Conservation (phyloP, 2,113 vertebrate species). For the Emydura subglobosa region DNA sequence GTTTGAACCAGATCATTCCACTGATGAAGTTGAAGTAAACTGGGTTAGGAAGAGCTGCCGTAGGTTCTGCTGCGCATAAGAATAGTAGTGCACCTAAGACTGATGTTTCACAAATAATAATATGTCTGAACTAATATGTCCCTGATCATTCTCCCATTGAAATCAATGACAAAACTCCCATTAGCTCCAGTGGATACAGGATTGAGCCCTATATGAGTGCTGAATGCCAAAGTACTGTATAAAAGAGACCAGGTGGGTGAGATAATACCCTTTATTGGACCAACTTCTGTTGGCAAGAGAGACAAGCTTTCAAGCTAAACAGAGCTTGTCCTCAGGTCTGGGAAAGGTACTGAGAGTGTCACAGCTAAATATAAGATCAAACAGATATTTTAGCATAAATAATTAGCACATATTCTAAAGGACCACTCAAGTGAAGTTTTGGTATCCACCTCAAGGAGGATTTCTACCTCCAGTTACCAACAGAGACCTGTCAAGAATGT, state of each 20-base stretch:
- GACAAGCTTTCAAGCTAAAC: too few species aligned
- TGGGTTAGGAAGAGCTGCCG: conserved; percentile 15
- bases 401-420: too few species aligned
- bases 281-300: too few species aligned
- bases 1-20: neutral
- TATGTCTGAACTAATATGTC: neutral
- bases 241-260: too few species aligned
- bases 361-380: too few species aligned
- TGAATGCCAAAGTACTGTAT: conserved; percentile 13
- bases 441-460: conserved; percentile 2
- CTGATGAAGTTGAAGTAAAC: neutral
- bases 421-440: neutral
- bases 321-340: too few species aligned
- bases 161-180: conserved; percentile 17
- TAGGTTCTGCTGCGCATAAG: neutral
- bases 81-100: neutral
- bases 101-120: conserved; percentile 1
- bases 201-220: neutral
- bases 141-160: neutral
- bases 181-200: conserved; percentile 20
- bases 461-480: conserved; percentile 19
- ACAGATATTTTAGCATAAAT: too few species aligned
- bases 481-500: conserved; percentile 13
- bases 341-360: too few species aligned
- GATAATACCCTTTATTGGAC: too few species aligned